Base-by-base conservation (phyloP, 2,113 vertebrate genomes). In the Ceratotherium simum region DNA sequence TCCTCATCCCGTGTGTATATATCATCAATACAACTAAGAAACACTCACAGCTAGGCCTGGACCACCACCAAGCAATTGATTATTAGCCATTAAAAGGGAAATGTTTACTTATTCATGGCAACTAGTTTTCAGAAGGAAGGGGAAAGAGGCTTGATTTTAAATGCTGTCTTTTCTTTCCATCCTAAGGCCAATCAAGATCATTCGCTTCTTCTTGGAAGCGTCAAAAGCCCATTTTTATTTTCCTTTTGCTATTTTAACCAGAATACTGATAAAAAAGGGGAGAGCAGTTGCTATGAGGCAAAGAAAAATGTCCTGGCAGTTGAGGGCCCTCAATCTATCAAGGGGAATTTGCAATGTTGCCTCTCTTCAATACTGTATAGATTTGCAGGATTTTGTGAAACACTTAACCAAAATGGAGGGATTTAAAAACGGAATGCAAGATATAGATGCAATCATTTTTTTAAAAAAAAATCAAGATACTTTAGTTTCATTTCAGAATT, bases 271-370 rank as follows among this genome's bases (percentile, higher is more conserved):
- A 82, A 92, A 95, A 95, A 58, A 85, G 9, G 62, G 78, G 46
- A 78, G 11, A 96, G 95, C 89, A 98, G 96, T 97, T 97, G 96
- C 97, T 97, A 96, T 84, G 96, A 97, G 85, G 95, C 97, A 91
- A 94, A 96, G 96, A 95, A 96, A 98, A 97, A 96, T 97, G 89
- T 79, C 82, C 93, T 90, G 83, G 72, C 91, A 76, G 88, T 97
- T 80, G 93, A 98, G 95, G 82, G 95, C 75, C 89, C 95, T 97
- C 86, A 91, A 96, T 93, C 93, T 97, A 89, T 89, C 96, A 97
- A 96, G 95, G 96, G 97, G 95, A 96, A 96, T 92, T 88, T 91
- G 83, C 85, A 95, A 64, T 83, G 91, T 90, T 97, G 89, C 93
- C 88, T 97, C 85, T 97, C 96, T 97, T 90, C 93, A 96, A 65